A percentile compares a stretch with the other conserved stretches of the same genome.
Conservation (phyloP, 2,797 vertebrate species). For the Pristis pectinata region DNA sequence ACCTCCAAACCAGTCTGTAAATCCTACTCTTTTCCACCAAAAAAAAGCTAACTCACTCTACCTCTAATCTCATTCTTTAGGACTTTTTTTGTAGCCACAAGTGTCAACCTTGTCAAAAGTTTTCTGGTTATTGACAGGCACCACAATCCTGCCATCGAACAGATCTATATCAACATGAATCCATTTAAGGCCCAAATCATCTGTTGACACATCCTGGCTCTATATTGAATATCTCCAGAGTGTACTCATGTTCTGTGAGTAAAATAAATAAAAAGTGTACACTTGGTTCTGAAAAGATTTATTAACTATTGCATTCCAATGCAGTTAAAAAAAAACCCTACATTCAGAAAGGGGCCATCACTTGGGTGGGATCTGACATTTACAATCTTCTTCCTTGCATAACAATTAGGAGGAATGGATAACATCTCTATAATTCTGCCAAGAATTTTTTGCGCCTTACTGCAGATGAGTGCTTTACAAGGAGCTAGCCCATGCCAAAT, state of each 20-base stretch:
- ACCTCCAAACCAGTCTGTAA: too few relatives aligned
- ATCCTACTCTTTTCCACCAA: too few relatives aligned
- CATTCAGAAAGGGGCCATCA: not conserved
- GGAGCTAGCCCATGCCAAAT: not conserved
- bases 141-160: too few relatives aligned
- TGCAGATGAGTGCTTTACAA: not conserved
- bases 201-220: not conserved
- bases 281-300: not conserved
- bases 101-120: too few relatives aligned
- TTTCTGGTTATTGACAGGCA: too few relatives aligned
- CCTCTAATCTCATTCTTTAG: too few relatives aligned
- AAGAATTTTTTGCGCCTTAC: not conserved
- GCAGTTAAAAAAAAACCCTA: not conserved
- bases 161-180: not conserved
- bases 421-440: not conserved
- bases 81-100: too few relatives aligned
- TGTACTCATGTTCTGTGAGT: too few relatives aligned
- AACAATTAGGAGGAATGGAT: not conserved
- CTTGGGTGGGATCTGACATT: not conserved
- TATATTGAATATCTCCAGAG: not conserved
- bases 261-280: too few relatives aligned
- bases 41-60: too few relatives aligned
- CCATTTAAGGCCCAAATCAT: not conserved
- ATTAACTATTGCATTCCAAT: not conserved
- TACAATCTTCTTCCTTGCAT: not conserved